Evolutionary conservation across 2,797 vertebrate species (phyloP), one percentile per base, ranked within the genome.

Genomic region (Zalophus californianus): DNA sequence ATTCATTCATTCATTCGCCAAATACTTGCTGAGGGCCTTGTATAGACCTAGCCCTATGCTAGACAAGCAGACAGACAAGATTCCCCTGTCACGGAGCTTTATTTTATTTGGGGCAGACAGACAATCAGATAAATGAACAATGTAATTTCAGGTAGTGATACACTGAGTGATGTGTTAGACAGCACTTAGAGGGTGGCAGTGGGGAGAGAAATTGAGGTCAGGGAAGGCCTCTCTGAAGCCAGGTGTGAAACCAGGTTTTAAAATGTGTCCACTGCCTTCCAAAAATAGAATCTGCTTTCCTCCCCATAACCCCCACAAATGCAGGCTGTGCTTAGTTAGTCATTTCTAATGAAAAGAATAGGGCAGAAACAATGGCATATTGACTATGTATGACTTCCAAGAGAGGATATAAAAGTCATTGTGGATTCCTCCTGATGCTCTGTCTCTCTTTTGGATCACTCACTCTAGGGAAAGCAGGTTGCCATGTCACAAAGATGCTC

Each of bases 181-280:
- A 21, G 4, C 0, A 7, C 52, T 3, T 4, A 13, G 70, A 35
- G 1, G 35, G 12, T 10, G 68, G 23, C 48, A 3, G 0, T 14
- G 8, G 25, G 50, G 23, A 32, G 3, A 60, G 13, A 80, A 52
- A 35, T 0, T 56, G 48, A 25, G 48, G 64, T 41, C 35, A 52
- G 32, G 12, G 90, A 73, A 62, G 72, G 16, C 32, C 50, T 58
- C 41, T 82, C 35, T 70, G 32, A 91, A 93, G 60, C 10, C 20
- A 50, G 29, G 13, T 9, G 1, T 72, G 48, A 68, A 41, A 27
- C 14, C 44, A 48, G 15, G 44, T 18, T 48, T 95, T 78, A 58
- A 68, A 77, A 79, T 48, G 60, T 25, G 25, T 66, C 90, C 23
- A n/a, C 56, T 62, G 32, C 58, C 70, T 95, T 94, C 64, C 58